Percentiles rank a stretch among this genome's conserved stretches.
Conservation (phyloP, 2,888 invertebrate genomes). For the Parnassius orleans region DNA sequence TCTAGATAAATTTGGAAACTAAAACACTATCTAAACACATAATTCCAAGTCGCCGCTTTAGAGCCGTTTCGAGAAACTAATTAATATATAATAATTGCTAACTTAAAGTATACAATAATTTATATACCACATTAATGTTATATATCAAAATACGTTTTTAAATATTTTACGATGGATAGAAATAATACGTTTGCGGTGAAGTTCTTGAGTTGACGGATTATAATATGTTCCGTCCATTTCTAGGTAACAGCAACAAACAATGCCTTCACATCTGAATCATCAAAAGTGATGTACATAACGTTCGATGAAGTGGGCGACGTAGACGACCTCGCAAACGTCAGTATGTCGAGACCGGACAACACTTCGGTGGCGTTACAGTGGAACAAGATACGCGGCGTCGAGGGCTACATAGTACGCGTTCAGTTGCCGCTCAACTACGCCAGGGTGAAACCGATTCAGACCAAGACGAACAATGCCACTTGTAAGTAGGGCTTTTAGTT, state of each 20-base stretch:
- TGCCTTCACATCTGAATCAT: slow-evolving; percentile 81
- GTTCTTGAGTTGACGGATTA: no score
- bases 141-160: no score
- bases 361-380: slow-evolving; percentile 81
- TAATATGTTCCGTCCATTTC: not conserved
- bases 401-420: slow-evolving; percentile 80
- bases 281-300: slow-evolving; percentile 77
- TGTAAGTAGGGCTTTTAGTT: slow-evolving; percentile 45
- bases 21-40: no score
- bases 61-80: no score
- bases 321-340: slow-evolving; percentile 81
- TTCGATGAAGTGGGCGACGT: slow-evolving; percentile 85
- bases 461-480: slow-evolving; percentile 69
- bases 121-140: no score
- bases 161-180: no score
- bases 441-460: slow-evolving; percentile 59
- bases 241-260: slow-evolving; percentile 85
- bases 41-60: no score
- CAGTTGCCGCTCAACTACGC: slow-evolving; percentile 80
- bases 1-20: no score
- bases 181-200: no score
- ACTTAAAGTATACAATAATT: no score
- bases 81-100: no score
- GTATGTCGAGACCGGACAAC: slow-evolving; percentile 68
- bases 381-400: slow-evolving; percentile 79